phyloP scores from a whole-genome alignment of 1,140 invertebrate genomes.

The Condylostylus longicornis region DNA sequence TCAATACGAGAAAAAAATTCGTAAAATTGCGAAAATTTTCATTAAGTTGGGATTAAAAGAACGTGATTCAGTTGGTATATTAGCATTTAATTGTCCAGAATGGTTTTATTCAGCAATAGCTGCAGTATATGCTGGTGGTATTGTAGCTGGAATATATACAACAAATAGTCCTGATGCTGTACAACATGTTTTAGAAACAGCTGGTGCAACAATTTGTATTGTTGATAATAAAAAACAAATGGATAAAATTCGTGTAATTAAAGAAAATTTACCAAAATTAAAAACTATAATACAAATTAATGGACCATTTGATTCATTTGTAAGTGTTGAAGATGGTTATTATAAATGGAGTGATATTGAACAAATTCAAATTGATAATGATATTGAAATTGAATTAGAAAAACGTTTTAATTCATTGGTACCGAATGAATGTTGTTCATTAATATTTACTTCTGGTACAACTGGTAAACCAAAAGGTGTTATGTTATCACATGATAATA shows the following conservation, averaged over 20 bases:
- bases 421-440: slow-evolving; percentile 74
- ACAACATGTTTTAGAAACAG: slow-evolving; percentile 53
- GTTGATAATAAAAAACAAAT: slow-evolving; percentile 78
- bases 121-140: slow-evolving; percentile 77
- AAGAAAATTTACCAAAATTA: slow-evolving; percentile 50
- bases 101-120: slow-evolving; percentile 78
- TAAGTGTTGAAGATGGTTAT: slow-evolving; percentile 19
- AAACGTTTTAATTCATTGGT: slow-evolving; percentile 46
- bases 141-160: slow-evolving; percentile 78
- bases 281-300: slow-evolving; percentile 75
- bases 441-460: slow-evolving; percentile 90
- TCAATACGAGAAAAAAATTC: too few species aligned
- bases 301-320: slow-evolving; percentile 35
- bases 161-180: slow-evolving; percentile 78
- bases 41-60: slow-evolving; percentile 69
- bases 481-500: slow-evolving; percentile 82
- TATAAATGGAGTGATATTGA: slow-evolving; percentile 64
- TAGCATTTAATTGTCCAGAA: slow-evolving; percentile 81
- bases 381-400: slow-evolving; percentile 9
- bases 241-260: slow-evolving; percentile 62
- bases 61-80: slow-evolving; percentile 63
- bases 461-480: slow-evolving; percentile 82
- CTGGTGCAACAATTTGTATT: slow-evolving; percentile 66
- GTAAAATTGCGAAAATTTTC: too few species aligned
- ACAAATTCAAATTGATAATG: slow-evolving; percentile 47